Percentiles rank a stretch among this genome's conserved stretches.
These are phyloP conservation scores for Climacteris rufus DNA, from an alignment of 2,113 vertebrate species.

Conservation along the genomic window DNA sequence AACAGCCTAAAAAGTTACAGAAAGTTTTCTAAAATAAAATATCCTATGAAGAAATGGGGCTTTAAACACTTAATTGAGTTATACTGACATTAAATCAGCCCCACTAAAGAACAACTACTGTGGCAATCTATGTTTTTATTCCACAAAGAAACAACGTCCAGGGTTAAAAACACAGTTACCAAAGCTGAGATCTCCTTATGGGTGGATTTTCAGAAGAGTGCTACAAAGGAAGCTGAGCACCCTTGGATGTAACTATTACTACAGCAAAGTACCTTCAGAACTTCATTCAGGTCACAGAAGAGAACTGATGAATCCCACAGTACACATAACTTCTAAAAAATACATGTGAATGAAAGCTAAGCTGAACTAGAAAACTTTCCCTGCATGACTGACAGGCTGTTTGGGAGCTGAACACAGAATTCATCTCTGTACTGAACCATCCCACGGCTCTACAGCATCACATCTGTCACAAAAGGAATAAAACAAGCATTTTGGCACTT, in stretches of 20 bases:
- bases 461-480: not conserved
- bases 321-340: not conserved
- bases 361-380: not conserved
- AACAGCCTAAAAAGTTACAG: not conserved
- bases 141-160: fast-evolving
- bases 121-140: not conserved
- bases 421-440: not conserved
- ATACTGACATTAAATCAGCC: not conserved
- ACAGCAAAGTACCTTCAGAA: not conserved
- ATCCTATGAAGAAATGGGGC: not conserved
- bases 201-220: not conserved
- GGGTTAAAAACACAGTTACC: not conserved
- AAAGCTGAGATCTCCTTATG: not conserved
- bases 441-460: not conserved
- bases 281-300: not conserved
- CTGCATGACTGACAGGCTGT: not conserved
- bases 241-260: not conserved
- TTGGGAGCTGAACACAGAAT: not conserved
- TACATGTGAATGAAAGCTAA: not conserved
- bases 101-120: not conserved
- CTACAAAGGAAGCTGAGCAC: not conserved
- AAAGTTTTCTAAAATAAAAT: not conserved
- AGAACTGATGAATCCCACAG: not conserved
- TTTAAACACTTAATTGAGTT: not conserved
- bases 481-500: not conserved